Conservation (phyloP, 2,113 vertebrate species). For the Amphiprion percula region DNA sequence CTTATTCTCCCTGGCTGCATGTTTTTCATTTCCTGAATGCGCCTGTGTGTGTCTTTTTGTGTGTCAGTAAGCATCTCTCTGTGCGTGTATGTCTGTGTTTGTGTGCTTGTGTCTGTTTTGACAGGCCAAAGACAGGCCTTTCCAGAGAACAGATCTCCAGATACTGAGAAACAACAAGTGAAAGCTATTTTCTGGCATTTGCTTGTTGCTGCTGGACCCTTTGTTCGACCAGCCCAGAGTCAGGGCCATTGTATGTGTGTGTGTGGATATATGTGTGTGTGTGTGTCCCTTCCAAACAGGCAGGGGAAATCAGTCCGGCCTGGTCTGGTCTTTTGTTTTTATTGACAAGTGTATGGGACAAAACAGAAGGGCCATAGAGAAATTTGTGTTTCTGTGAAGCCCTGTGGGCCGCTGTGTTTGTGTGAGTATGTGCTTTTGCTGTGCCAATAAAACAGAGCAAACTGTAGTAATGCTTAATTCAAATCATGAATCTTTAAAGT, state of each 20-base stretch:
- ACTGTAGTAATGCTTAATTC: constrained; percentile 34
- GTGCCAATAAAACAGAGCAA: constrained; percentile 49
- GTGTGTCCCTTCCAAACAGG: constrained; percentile 43
- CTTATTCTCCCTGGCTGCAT: constrained; percentile 51
- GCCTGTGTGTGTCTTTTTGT: constrained; percentile 25
- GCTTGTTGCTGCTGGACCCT: constrained; percentile 68
- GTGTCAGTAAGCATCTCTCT: constrained; percentile 29
- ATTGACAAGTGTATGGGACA: constrained; percentile 69
- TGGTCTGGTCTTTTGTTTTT: constrained; percentile 83
- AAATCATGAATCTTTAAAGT: constrained; percentile 14
- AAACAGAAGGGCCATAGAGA: constrained; percentile 69
- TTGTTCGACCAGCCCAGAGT: constrained; percentile 61
- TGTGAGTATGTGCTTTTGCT: constrained; percentile 13
- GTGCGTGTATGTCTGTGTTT: constrained; percentile 25
- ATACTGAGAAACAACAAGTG: constrained; percentile 74
- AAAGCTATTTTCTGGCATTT: constrained; percentile 71
- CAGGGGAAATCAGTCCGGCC: constrained; percentile 79
- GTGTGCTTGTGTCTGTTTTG: constrained; percentile 51
- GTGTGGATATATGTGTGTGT: constrained; percentile 15
- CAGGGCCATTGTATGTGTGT: constrained; percentile 49
- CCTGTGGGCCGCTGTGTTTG: constrained; percentile 39
- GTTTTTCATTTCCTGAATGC: constrained; percentile 69
- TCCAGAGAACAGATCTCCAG: constrained; percentile 70
- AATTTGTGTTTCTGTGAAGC: constrained; percentile 62
- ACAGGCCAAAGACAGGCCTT: constrained; percentile 60